A percentile compares a stretch with the other conserved stretches of the same genome.
Evolutionary conservation across 2,113 vertebrate species (phyloP).

Genomic region (Andinoacara biseriatus): DNA sequence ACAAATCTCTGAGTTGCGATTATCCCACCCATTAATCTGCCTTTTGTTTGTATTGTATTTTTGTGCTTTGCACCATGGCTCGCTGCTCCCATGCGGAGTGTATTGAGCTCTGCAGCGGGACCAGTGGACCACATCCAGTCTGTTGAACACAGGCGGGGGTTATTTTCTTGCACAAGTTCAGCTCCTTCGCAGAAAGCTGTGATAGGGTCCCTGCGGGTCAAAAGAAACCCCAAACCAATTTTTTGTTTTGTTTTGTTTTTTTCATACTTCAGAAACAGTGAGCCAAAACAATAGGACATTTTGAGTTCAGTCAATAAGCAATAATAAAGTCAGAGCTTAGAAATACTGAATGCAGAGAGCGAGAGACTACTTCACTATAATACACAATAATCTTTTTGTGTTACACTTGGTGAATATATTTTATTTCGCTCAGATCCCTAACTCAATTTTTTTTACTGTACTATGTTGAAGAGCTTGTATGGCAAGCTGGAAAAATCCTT

Average conservation of each 20-base stretch:
- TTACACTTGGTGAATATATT: slow-evolving; percentile 53
- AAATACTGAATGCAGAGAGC: slow-evolving; percentile 27
- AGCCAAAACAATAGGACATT: slow-evolving; percentile 27
- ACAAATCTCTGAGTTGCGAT: slow-evolving; percentile 58
- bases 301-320: slow-evolving; percentile 37
- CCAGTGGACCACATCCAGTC: slow-evolving; percentile 53
- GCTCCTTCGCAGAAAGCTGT: slow-evolving; percentile 34
- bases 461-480: slow-evolving; percentile 39
- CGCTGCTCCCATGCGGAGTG: slow-evolving; percentile 26
- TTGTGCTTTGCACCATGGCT: slow-evolving; percentile 29
- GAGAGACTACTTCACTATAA: slow-evolving; percentile 29
- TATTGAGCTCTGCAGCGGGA: slow-evolving; percentile 49
- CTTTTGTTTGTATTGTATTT: slow-evolving; percentile 69
- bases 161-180: slow-evolving; percentile 50
- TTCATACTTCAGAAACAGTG: slow-evolving; percentile 32
- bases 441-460: slow-evolving; percentile 43
- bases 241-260: slow-evolving; percentile 25
- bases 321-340: slow-evolving; percentile 7
- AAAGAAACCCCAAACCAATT: slow-evolving; percentile 35
- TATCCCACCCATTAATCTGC: slow-evolving; percentile 65
- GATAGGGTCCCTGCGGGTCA: slow-evolving; percentile 47
- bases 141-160: slow-evolving; percentile 22
- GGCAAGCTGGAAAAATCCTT: slow-evolving; percentile 66
- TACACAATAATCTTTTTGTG: slow-evolving; percentile 56
- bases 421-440: slow-evolving; percentile 31